Conservation (phyloP, 2,797 vertebrate genomes). For the Sebastes alutus region DNA sequence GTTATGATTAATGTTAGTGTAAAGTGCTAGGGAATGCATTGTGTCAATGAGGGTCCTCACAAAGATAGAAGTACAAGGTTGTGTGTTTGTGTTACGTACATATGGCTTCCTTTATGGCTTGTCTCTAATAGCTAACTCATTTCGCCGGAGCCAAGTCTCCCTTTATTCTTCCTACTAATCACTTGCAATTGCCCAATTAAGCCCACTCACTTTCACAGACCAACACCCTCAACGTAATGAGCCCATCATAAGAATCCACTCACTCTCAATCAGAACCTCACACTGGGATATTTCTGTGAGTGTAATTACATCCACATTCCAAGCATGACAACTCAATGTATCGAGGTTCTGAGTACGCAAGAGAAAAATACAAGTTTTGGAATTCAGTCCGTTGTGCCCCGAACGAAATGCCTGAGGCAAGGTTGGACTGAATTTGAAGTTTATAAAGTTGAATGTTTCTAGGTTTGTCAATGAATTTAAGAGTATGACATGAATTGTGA, state of each 20-base stretch:
- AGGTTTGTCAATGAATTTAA: neutral
- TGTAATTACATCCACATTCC: constrained; percentile 30
- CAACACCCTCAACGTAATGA: constrained; percentile 37
- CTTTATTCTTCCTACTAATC: constrained; percentile 54
- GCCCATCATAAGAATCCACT: constrained; percentile 31
- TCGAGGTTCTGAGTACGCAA: too few relatives aligned
- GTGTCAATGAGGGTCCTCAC: neutral
- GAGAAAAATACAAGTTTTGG: neutral
- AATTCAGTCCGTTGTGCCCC: neutral
- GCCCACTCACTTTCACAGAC: constrained; percentile 54
- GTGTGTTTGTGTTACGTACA: neutral
- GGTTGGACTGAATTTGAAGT: neutral
- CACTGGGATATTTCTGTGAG: constrained; percentile 7
- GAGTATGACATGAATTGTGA: neutral
- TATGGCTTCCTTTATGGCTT: neutral
- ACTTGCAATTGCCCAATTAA: constrained; percentile 59
- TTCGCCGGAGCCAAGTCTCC: neutral
- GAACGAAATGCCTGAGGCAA: constrained; percentile 2
- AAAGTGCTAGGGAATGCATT: neutral
- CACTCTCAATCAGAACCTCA: constrained; percentile 24
- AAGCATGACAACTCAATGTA: neutral
- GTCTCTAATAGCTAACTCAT: constrained; percentile 27
- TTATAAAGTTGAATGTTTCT: neutral
- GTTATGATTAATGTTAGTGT: neutral
- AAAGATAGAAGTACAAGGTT: neutral